These are phyloP conservation scores for Drosophila sturtevanti DNA, from an alignment of 1,140 invertebrate species.

Conservation along the genomic window DNA sequence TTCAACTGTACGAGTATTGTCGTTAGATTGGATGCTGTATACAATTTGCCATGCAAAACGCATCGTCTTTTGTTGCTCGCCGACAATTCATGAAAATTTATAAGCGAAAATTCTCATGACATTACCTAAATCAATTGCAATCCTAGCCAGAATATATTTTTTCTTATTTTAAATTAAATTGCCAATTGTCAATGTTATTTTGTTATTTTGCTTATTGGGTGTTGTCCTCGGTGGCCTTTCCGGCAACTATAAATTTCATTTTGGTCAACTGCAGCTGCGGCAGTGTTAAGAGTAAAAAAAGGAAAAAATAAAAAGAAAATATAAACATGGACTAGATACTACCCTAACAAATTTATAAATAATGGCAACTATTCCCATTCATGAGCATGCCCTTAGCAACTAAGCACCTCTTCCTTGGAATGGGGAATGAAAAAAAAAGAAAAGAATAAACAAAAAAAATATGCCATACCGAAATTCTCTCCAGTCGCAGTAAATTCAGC, in stretches of 20 bases:
- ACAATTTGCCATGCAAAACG: slow-evolving; percentile 37
- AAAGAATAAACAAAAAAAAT: slow-evolving; percentile 22
- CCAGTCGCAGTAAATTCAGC: slow-evolving; percentile 52
- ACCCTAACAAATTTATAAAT: slow-evolving; percentile 11
- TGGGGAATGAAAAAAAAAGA: slow-evolving; percentile 11
- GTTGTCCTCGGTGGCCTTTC: slow-evolving; percentile 49
- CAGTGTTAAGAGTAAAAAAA: background rate
- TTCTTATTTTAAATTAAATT: slow-evolving; percentile 58
- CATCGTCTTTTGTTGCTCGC: slow-evolving; percentile 7
- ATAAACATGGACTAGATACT: slow-evolving; percentile 3
- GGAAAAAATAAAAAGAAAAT: too few species aligned
- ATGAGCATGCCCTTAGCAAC: background rate
- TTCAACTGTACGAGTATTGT: slow-evolving; percentile 44
- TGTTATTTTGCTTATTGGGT: slow-evolving; percentile 33
- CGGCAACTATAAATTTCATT: slow-evolving; percentile 57
- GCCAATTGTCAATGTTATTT: slow-evolving; percentile 71
- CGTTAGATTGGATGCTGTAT: slow-evolving; percentile 35
- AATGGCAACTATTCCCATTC: background rate
- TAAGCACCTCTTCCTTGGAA: slow-evolving; percentile 16
- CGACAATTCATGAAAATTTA: slow-evolving; percentile 36
- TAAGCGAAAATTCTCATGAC: slow-evolving; percentile 34
- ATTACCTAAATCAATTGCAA: slow-evolving; percentile 58
- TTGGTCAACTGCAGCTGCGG: slow-evolving; percentile 31
- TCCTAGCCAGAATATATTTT: slow-evolving; percentile 38
- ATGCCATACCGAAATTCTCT: slow-evolving; percentile 36